Conservation (phyloP, 2,888 invertebrate species). For the Coelinius sp. region DNA sequence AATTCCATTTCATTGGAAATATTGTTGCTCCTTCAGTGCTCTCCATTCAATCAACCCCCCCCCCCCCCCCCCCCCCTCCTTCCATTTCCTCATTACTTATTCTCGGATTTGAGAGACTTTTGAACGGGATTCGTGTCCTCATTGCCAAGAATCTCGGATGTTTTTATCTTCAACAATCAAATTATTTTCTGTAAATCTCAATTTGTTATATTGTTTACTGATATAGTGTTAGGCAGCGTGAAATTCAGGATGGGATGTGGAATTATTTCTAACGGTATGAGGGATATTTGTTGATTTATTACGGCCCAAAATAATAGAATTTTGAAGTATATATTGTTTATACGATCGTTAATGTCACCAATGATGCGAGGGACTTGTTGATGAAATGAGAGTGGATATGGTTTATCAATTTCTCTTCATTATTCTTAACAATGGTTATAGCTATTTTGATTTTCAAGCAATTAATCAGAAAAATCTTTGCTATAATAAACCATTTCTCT, state of each 20-base stretch:
- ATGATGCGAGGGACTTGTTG: neutral
- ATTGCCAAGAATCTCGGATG: too few relatives aligned
- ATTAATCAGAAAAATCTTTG: too few relatives aligned
- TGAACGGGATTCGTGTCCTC: neutral
- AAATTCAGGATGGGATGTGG: neutral
- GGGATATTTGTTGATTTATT: neutral
- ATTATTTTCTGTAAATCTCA: too few relatives aligned
- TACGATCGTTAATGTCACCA: slow-evolving; percentile 2
- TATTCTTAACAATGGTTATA: too few relatives aligned
- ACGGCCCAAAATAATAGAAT: neutral
- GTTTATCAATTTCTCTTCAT: too few relatives aligned
- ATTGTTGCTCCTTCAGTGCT: neutral
- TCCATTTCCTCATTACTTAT: neutral
- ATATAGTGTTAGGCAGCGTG: neutral
- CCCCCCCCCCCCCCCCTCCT: too few relatives aligned
- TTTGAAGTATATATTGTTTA: neutral
- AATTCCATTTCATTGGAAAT: slow-evolving; percentile 16
- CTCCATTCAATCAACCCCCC: neutral
- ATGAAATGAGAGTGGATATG: neutral
- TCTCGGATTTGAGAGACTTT: neutral
- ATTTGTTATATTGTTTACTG: neutral
- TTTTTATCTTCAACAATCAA: too few relatives aligned
- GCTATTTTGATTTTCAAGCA: too few relatives aligned
- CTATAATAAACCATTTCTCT: too few relatives aligned
- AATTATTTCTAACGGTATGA: slow-evolving; percentile 7